Evolutionary conservation across 2,888 invertebrate species (phyloP).

Genomic region (Schizotus pectinicornis): DNA sequence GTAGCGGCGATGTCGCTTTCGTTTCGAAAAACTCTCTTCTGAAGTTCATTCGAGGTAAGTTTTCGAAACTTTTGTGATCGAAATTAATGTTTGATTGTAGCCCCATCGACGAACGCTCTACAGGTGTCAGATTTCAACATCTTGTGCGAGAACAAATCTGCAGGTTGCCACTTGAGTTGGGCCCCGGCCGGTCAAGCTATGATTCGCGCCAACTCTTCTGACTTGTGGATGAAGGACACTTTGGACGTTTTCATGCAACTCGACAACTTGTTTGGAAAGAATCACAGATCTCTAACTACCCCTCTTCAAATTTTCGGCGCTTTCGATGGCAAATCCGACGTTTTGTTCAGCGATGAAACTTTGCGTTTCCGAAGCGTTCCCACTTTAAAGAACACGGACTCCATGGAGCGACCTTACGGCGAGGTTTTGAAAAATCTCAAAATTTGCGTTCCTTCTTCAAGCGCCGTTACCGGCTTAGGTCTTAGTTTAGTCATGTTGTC

Average conservation of each 20-base stretch:
- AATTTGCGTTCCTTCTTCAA: conserved; percentile 33
- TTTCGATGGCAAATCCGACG: conserved; percentile 67
- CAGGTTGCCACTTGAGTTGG: conserved; percentile 70
- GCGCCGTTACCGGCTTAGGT: not conserved
- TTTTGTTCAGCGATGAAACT: conserved; percentile 71
- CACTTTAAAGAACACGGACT: conserved; percentile 46
- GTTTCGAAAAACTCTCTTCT: conserved; percentile 57
- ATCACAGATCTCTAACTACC: conserved; percentile 62
- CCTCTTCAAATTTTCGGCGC: conserved; percentile 74
- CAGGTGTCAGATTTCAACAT: conserved; percentile 57
- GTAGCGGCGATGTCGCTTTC: conserved; percentile 79
- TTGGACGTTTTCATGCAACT: conserved; percentile 72
- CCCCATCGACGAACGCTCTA: too few relatives aligned
- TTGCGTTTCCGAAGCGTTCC: conserved; percentile 49
- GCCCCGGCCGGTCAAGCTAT: conserved; percentile 72
- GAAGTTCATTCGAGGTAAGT: conserved; percentile 61
- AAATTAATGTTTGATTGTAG: not conserved
- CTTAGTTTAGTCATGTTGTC: not conserved
- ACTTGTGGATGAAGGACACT: conserved; percentile 70
- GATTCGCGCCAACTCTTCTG: conserved; percentile 63
- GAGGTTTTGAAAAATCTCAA: conserved; percentile 35
- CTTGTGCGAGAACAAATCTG: conserved; percentile 63
- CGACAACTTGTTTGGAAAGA: conserved; percentile 74
- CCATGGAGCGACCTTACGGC: conserved; percentile 46
- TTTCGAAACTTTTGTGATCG: conserved; percentile 21